Evolutionary conservation across 2,797 vertebrate species (phyloP).

Genomic region (Pangasius macronema): DNA sequence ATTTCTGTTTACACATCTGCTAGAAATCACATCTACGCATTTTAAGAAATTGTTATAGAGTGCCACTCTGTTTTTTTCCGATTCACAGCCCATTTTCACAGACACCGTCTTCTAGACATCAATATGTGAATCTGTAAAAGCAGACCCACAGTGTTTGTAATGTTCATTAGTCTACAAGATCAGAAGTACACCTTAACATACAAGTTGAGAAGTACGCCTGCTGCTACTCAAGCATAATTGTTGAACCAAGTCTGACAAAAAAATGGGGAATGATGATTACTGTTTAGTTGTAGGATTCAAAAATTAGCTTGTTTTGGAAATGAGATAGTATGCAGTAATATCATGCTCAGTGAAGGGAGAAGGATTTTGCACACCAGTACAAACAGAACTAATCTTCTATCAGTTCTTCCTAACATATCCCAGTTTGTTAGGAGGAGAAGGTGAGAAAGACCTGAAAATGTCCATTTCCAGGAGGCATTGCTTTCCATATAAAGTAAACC

Average conservation of each 20-base stretch:
- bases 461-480: neutral
- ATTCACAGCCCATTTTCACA: neutral
- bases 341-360: no score
- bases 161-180: no score
- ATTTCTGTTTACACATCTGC: neutral
- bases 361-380: no score
- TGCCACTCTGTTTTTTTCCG: neutral
- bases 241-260: neutral
- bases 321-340: no score
- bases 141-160: no score
- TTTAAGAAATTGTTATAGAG: neutral
- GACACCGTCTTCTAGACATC: neutral
- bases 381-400: no score
- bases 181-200: neutral
- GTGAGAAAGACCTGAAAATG: neutral
- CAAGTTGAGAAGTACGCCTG: no score
- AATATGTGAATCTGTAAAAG: neutral
- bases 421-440: neutral
- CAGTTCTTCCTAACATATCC: no score
- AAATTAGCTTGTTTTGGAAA: no score
- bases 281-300: neutral
- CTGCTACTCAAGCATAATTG: neutral
- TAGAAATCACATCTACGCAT: neutral
- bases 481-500: neutral
- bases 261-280: neutral